Evolutionary conservation across 2,113 vertebrate species (phyloP), one percentile per base, ranked within the genome.

Genomic region (Gambusia affinis): DNA sequence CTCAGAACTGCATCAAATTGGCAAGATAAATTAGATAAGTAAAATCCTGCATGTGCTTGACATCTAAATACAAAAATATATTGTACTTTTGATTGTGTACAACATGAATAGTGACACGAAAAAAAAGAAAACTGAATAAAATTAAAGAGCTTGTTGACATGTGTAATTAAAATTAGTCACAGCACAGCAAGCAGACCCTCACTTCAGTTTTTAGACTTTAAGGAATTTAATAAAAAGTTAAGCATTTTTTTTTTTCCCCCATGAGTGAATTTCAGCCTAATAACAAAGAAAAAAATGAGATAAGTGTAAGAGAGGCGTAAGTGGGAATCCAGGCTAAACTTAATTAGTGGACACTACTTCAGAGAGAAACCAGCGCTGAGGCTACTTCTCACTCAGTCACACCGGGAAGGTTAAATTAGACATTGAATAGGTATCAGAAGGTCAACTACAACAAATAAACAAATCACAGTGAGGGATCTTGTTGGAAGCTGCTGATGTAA

Each of bases 331-430:
- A 73, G 76, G 19, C 76, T 60, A 57, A 19, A 29, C 64, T 75
- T 86, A 83, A 90, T 88, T 85, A 85, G 76, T 65, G 71, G 35
- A 28, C 70, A 35, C 31, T 60, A 54, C 79, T 80, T 79, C 72
- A 76, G 65, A 60, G 60, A 44, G 70, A 71, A 81, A 63, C 64
- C 57, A 51, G 24, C n/a, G 60, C 27, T 33, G n/a, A 47, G 15
- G 68, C 62, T 29, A 54, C 68, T 39, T 62, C 29, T 30, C 22
- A 68, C 29, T 30, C 22, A 68, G 29, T 11, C 65, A 60, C 61
- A 27, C 44, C 15, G 3, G 17, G 44, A 73, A 42, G 65, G 31
- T 64, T 22, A 75, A 66, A 68, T 72, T 29, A 61, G 66, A 70
- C 14, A 68, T 4, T 42, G 39, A 19, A 75, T 62, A 63, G 51